A percentile compares a stretch with the other conserved stretches of the same genome.
Conservation (phyloP, 1,140 invertebrate species). For the Lepidurus arcticus region DNA sequence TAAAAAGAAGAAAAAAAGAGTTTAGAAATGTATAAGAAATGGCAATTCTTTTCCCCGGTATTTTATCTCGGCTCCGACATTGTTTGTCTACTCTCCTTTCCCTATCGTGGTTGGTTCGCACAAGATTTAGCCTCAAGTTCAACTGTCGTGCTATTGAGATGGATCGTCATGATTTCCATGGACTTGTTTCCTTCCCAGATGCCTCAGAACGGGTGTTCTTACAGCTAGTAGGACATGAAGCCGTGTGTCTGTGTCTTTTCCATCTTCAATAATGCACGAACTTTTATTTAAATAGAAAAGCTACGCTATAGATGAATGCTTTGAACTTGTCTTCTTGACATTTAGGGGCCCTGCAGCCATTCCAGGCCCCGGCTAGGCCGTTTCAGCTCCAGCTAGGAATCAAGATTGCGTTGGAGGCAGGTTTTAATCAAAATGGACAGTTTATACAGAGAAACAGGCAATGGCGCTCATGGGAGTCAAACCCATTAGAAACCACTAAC, state of each 20-base stretch:
- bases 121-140: neutral
- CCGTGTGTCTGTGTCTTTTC: neutral
- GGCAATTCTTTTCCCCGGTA: too few species aligned
- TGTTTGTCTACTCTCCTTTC: neutral
- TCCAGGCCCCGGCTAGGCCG: neutral
- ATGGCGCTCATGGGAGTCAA: slow-evolving; percentile 2
- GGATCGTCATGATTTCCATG: neutral
- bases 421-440: slow-evolving; percentile 6
- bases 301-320: neutral
- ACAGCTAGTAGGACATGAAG: too few species aligned
- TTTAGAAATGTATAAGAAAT: too few species aligned
- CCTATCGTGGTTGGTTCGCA: neutral
- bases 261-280: neutral
- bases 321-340: neutral
- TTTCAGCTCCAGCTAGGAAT: slow-evolving; percentile 9
- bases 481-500: neutral
- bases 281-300: neutral
- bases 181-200: neutral
- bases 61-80: neutral
- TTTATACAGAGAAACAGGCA: neutral
- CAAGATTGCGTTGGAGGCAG: neutral
- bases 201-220: too few species aligned
- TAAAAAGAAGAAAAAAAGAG: too few species aligned
- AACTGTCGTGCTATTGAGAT: neutral
- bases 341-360: neutral